Conservation (phyloP, 2,113 vertebrate genomes). For the Myotis davidii region DNA sequence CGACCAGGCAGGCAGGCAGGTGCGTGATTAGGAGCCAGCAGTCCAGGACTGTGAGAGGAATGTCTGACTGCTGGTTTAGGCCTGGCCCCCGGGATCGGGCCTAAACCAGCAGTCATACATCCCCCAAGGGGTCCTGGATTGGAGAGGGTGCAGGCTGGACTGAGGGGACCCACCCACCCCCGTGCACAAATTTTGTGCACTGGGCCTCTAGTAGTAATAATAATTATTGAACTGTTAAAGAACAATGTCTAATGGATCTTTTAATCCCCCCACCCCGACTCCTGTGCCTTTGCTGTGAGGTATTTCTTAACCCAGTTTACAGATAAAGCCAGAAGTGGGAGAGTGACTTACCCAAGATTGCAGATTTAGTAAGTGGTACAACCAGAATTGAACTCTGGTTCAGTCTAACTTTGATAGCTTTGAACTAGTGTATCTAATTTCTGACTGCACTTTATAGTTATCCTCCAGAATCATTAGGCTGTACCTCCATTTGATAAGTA, state of each 20-base stretch:
- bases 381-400: neutral
- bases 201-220: neutral
- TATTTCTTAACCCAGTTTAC: slow-evolving; percentile 32
- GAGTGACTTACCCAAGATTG: neutral
- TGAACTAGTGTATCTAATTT: neutral
- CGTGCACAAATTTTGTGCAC: no score
- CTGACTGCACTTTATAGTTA: slow-evolving; percentile 31
- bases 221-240: slow-evolving; percentile 38
- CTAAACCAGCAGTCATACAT: no score
- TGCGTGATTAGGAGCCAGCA: no score
- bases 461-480: slow-evolving; percentile 19
- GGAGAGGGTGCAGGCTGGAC: no score
- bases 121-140: no score
- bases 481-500: neutral
- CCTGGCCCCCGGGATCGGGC: no score
- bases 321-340: neutral
- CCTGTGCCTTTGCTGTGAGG: neutral
- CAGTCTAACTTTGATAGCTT: neutral
- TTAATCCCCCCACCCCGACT: neutral
- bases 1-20: no score
- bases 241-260: neutral
- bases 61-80: no score
- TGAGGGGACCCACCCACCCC: no score
- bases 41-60: no score
- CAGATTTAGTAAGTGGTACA: neutral